phyloP scores from a whole-genome alignment of 37 sponge, comb jelly and placozoan species.

The Axinella damicornis region DNA sequence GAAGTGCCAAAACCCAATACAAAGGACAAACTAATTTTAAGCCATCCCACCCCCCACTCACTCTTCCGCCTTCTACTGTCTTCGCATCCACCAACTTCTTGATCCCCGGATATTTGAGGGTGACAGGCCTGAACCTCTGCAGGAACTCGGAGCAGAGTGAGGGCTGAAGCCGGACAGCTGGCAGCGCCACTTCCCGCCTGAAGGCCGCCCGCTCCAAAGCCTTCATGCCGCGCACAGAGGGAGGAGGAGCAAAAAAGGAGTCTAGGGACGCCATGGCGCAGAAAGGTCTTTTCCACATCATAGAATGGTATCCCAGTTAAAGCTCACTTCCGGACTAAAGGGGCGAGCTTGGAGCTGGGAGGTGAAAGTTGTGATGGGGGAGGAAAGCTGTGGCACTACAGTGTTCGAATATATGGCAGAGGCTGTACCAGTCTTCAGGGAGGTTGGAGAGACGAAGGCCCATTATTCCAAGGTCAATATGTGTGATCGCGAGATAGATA shows the following conservation, averaged over 20 bases:
- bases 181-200: constrained; percentile 49
- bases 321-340: too few species aligned
- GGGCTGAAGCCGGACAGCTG: constrained; percentile 58
- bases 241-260: constrained; percentile 71
- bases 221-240: constrained; percentile 76
- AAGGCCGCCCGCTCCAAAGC: constrained; percentile 67
- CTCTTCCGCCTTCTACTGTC: constrained; percentile 25
- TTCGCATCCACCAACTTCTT: constrained; percentile 42
- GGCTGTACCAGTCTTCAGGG: constrained; percentile 17
- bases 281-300: background rate
- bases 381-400: background rate
- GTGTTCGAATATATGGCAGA: constrained; percentile 5
- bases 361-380: constrained; percentile 13
- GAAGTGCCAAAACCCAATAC: too few species aligned
- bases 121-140: constrained; percentile 21
- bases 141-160: constrained; percentile 45
- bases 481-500: too few species aligned
- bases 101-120: constrained; percentile 39
- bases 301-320: too few species aligned
- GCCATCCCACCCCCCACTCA: background rate
- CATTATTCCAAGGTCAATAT: background rate
- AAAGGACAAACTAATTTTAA: too few species aligned
- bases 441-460: background rate
- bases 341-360: too few species aligned
- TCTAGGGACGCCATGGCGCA: constrained; percentile 23